Evolutionary conservation across 2,113 vertebrate genomes (phyloP).

Genomic region (Cynoglossus semilaevis): DNA sequence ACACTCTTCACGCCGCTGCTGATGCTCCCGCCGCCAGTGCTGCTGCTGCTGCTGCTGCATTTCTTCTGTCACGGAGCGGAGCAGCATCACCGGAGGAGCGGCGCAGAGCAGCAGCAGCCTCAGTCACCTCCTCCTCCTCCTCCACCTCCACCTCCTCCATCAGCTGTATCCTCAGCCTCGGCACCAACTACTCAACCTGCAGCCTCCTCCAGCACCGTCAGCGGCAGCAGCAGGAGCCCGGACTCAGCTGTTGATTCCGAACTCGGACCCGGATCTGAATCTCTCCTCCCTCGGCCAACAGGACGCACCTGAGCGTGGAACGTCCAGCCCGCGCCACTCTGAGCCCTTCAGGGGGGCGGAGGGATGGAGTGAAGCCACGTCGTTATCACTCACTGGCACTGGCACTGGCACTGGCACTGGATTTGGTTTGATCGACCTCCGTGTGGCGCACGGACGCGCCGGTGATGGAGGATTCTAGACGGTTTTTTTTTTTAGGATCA

Average conservation of each 20-base stretch:
- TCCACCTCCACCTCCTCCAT: too few species aligned
- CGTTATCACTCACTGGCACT: conserved; percentile 27
- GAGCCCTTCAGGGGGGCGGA: conserved; percentile 17
- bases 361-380: conserved; percentile 38
- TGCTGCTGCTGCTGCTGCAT: conserved; percentile 50
- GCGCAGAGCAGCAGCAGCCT: conserved; percentile 38
- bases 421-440: conserved; percentile 34
- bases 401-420: conserved; percentile 35
- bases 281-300: conserved; percentile 16
- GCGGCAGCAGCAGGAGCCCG: conserved; percentile 16
- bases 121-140: not conserved
- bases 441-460: conserved; percentile 49
- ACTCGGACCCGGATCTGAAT: conserved; percentile 37
- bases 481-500: conserved; percentile 26
- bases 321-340: conserved; percentile 26
- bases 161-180: not conserved
- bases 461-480: conserved; percentile 65
- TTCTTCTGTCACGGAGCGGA: conserved; percentile 51
- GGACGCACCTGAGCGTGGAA: conserved; percentile 19
- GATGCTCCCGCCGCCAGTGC: too few species aligned
- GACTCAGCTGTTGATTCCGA: conserved; percentile 60
- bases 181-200: conserved; percentile 36
- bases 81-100: conserved; percentile 35
- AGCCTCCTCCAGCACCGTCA: conserved; percentile 20
- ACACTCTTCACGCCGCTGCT: conserved; percentile 38